phyloP scores from a whole-genome alignment of 2,797 vertebrate species.

The Syngnathus acus region DNA sequence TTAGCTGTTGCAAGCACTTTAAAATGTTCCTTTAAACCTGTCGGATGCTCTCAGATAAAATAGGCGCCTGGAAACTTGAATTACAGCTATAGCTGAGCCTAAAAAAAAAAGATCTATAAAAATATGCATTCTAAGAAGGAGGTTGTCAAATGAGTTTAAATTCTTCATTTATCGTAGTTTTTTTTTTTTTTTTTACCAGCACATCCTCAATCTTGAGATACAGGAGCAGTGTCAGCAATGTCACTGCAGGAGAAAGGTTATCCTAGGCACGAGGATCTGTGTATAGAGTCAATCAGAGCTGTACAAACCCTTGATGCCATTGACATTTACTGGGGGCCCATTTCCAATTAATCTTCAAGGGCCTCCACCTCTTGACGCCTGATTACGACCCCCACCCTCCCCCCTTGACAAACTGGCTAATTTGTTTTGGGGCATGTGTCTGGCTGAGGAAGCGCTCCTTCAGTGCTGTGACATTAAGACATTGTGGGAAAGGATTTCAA shows the following conservation, averaged over 20 bases:
- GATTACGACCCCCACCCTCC: conserved; percentile 63
- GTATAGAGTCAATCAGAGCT: conserved; percentile 69
- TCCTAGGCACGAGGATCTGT: conserved; percentile 60
- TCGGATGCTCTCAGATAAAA: background rate
- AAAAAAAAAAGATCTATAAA: too few species aligned
- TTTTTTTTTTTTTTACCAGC: conserved; percentile 15
- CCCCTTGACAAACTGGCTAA: conserved; percentile 71
- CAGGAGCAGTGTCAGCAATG: conserved; percentile 52
- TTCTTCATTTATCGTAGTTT: conserved; percentile 45
- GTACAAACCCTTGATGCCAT: conserved; percentile 71
- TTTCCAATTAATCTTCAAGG: conserved; percentile 82
- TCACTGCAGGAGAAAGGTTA: conserved; percentile 62
- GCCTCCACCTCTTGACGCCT: conserved; percentile 74
- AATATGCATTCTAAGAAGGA: conserved; percentile 7
- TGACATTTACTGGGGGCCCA: conserved; percentile 76
- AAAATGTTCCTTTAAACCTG: conserved; percentile 25
- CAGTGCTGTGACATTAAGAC: conserved; percentile 61
- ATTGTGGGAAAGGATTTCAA: conserved; percentile 29
- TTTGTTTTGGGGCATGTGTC: conserved; percentile 74
- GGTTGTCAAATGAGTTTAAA: conserved; percentile 34
- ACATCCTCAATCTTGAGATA: conserved; percentile 36
- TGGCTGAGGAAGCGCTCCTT: conserved; percentile 52
- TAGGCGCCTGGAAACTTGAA: background rate
- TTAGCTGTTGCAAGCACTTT: conserved; percentile 12
- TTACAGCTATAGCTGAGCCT: background rate